Evolutionary conservation across 2,797 vertebrate genomes (phyloP).

Genomic region (Harpagifer antarcticus): DNA sequence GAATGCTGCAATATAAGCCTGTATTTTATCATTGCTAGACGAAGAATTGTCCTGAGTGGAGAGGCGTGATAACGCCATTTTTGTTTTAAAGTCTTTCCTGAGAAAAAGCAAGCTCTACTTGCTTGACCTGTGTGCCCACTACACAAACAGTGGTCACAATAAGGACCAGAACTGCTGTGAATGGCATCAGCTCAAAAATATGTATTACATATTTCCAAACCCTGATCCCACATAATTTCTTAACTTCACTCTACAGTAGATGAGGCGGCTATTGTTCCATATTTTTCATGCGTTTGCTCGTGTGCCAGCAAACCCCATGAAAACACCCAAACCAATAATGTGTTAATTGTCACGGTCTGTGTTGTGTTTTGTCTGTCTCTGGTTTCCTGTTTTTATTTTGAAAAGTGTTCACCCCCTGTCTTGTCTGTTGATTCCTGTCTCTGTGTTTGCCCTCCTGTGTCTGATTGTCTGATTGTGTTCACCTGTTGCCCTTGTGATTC

Average conservation of each 20-base stretch:
- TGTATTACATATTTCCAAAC: constrained; percentile 10
- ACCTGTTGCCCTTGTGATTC: no score
- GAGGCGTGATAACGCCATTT: constrained; percentile 23
- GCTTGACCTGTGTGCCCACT: constrained; percentile 2
- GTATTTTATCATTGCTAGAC: constrained; percentile 52
- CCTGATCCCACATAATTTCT: not conserved
- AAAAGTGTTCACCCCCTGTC: no score
- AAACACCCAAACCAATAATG: constrained; percentile 22
- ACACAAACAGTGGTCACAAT: not conserved
- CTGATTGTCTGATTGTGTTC: no score
- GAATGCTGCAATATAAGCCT: constrained; percentile 42
- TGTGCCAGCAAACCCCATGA: constrained; percentile 10
- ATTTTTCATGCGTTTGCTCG: not conserved
- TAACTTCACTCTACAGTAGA: constrained; percentile 4
- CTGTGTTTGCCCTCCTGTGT: no score
- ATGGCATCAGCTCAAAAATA: not conserved
- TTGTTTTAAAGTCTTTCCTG: not conserved
- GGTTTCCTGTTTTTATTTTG: no score
- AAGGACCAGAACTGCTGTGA: not conserved
- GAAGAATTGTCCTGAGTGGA: constrained; percentile 37
- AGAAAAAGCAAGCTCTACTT: constrained; percentile 10
- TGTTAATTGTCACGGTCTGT: not conserved
- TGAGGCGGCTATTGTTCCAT: not conserved
- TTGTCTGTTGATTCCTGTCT: no score
- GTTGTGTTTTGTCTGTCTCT: no score